Percentiles rank a stretch among this genome's conserved stretches.
These are phyloP conservation scores for Novumbra hubbsi DNA, from an alignment of 2,797 vertebrate genomes.

Conservation along the genomic window DNA sequence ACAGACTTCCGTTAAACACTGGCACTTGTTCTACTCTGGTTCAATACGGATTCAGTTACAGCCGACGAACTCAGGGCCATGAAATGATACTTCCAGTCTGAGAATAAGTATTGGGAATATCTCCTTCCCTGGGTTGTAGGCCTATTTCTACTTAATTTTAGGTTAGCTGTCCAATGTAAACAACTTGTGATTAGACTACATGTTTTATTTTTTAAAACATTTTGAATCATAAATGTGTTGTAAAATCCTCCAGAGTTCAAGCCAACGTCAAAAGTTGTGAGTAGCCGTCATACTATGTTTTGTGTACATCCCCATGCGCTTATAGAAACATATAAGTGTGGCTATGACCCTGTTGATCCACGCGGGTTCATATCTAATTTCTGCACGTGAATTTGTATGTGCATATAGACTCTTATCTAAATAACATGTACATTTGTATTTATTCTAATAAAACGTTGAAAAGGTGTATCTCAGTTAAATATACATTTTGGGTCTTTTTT, in stretches of 20 bases:
- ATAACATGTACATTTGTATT: slow-evolving; percentile 95
- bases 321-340: slow-evolving; percentile 35
- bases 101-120: slow-evolving; percentile 28
- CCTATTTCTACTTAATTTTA: slow-evolving; percentile 8
- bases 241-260: slow-evolving; percentile 21
- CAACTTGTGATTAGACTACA: slow-evolving; percentile 36
- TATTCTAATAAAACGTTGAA: slow-evolving; percentile 92
- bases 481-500: not conserved
- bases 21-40: slow-evolving; percentile 50
- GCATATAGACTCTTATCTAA: slow-evolving; percentile 78
- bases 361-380: slow-evolving; percentile 42
- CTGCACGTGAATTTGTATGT: slow-evolving; percentile 65
- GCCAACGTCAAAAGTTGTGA: slow-evolving; percentile 13
- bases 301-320: not conserved
- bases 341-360: slow-evolving; percentile 30
- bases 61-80: slow-evolving; percentile 27
- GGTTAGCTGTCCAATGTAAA: slow-evolving; percentile 20
- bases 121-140: slow-evolving; percentile 1
- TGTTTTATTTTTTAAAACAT: slow-evolving; percentile 30
- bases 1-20: slow-evolving; percentile 28
- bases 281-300: slow-evolving; percentile 29
- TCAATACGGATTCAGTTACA: slow-evolving; percentile 25
- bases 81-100: slow-evolving; percentile 44
- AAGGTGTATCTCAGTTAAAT: slow-evolving; percentile 28
- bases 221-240: slow-evolving; percentile 24